These are phyloP conservation scores for Hydrochoerus hydrochaeris DNA, from an alignment of 2,113 vertebrate species.

Conservation along the genomic window DNA sequence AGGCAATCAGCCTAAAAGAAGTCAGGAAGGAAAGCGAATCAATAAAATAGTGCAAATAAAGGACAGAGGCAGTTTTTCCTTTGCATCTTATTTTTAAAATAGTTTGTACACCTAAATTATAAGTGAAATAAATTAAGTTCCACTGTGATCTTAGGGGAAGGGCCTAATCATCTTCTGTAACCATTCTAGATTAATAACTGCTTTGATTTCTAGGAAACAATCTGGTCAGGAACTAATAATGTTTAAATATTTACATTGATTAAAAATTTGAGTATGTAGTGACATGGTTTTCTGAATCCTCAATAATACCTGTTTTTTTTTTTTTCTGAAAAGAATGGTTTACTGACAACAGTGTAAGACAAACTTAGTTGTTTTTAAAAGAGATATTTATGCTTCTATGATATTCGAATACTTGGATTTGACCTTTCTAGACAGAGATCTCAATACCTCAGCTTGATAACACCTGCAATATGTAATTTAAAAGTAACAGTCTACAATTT, in stretches of 20 bases:
- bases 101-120: not conserved
- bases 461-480: conserved; percentile 50
- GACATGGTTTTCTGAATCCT: not conserved
- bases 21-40: not conserved
- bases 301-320: not conserved
- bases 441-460: not conserved
- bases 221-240: not conserved
- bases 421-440: not conserved
- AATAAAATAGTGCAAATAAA: not conserved
- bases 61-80: not conserved
- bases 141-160: not conserved
- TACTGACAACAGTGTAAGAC: not conserved
- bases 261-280: not conserved
- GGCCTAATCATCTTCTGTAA: not conserved
- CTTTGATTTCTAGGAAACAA: not conserved
- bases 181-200: not conserved
- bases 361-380: not conserved
- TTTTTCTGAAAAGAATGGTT: not conserved
- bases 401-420: conserved; percentile 17
- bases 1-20: not conserved
- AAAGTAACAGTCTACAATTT: conserved; percentile 18
- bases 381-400: not conserved
- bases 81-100: not conserved
- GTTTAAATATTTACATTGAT: not conserved
- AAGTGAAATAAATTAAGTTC: not conserved